Conservation (phyloP, 2,113 vertebrate genomes). For the Hassar affinis region DNA sequence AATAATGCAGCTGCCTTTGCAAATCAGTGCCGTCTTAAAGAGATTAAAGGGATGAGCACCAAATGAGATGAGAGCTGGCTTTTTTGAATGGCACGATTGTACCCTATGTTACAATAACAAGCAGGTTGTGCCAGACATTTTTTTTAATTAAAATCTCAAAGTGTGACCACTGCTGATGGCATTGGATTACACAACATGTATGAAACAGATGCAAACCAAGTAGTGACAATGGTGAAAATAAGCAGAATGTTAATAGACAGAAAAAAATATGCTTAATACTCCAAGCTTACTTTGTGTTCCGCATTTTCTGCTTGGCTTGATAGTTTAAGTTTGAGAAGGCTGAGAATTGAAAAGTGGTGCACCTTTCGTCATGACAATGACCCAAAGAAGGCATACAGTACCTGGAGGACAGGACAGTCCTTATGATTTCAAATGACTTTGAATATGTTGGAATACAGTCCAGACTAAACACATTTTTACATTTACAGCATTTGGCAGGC, state of each 20-base stretch:
- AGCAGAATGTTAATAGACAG: background rate
- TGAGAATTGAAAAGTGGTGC: too few relatives aligned
- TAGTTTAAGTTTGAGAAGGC: background rate
- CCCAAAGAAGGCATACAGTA: background rate
- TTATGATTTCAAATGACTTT: too few relatives aligned
- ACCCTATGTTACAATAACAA: background rate
- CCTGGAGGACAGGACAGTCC: background rate
- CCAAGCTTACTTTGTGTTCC: background rate
- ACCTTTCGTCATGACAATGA: too few relatives aligned
- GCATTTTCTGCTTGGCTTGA: background rate
- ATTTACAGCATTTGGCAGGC: too few relatives aligned
- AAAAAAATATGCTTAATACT: background rate
- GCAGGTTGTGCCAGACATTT: background rate
- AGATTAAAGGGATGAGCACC: background rate
- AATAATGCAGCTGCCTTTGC: background rate
- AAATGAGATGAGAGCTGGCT: constrained; percentile 4
- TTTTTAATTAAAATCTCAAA: background rate
- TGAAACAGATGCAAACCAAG: background rate
- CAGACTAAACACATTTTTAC: background rate
- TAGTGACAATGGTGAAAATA: background rate
- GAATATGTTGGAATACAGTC: too few relatives aligned
- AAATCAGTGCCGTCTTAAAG: background rate
- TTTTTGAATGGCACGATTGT: background rate
- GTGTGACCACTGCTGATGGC: background rate
- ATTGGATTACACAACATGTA: background rate